Base-by-base conservation (phyloP, 2,113 vertebrate genomes). In the Epinephelus cyanopodus region DNA sequence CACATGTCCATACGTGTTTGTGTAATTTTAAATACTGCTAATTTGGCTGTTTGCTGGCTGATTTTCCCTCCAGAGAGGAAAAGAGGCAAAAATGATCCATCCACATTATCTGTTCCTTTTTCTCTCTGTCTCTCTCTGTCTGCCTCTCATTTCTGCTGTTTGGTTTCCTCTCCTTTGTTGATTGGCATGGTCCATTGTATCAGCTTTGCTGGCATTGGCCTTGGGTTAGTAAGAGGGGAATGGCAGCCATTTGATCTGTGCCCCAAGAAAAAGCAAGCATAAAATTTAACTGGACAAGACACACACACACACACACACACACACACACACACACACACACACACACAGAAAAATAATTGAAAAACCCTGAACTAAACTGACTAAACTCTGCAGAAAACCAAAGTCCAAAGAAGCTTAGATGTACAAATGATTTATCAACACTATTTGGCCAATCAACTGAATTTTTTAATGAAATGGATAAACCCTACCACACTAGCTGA, bases 21-120 rank as follows among this genome's bases (percentile, higher is more conserved):
- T 45, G 42, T 45, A 45, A 45, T 25, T 69, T 57, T 37, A 45
- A 42, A 54, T n/a, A 6, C 48, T 39, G 48, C 18, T 29, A 56
- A 8, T 56, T 78, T 50, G 64, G 53, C 72, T 54, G 60, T 53
- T 69, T 47, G 29, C 54, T 64, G 50, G 17, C 45, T 23, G 39
- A 25, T 47, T 62, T 52, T 12, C 21, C 39, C 8, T 56, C 27
- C 14, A 27, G 45, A 65, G 58, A 53, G 42, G 6, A 47, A 56
- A 62, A 48, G 25, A 37, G 33, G 19, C 58, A 14, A 61, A 61
- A 61, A 5, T 0, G 8, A 3, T 61, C 17, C 17, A 52, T 12
- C 23, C 42, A 45, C 42, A 45, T 45, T 45, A 10, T 45, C 9
- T 45, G 42, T 45, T 45, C 42, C 11, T 2, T 10, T 9, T 8